Evolutionary conservation across 2,888 invertebrate species (phyloP).

Genomic region (Strigamia maritima): DNA sequence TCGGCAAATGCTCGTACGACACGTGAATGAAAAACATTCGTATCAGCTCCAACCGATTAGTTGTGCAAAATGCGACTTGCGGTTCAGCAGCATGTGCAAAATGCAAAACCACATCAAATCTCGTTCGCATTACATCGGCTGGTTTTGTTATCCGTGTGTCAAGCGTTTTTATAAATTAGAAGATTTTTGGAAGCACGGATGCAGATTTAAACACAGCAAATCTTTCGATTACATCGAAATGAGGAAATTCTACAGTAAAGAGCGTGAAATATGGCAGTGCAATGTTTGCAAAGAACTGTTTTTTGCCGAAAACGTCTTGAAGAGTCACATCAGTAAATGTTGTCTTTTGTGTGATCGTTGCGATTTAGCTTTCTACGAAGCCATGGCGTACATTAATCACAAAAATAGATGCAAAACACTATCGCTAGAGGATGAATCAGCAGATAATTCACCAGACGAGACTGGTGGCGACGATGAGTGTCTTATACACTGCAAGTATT

Average conservation of each 20-base stretch:
- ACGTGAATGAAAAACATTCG: neutral
- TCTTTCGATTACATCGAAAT: neutral
- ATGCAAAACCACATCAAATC: slow-evolving; percentile 8
- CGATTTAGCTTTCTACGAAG: slow-evolving; percentile 1
- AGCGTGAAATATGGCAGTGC: neutral
- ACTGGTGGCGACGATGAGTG: neutral
- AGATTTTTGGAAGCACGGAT: slow-evolving; percentile 10
- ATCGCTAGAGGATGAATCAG: neutral
- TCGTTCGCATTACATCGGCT: slow-evolving; percentile 11
- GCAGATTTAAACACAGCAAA: neutral
- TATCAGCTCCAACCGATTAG: neutral
- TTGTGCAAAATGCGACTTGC: neutral
- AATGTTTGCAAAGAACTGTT: neutral
- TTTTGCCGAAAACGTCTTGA: neutral
- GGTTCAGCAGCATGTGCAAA: neutral
- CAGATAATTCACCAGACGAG: neutral
- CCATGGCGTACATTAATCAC: slow-evolving; percentile 3
- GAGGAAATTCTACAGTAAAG: neutral
- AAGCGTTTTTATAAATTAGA: neutral
- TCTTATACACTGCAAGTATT: slow-evolving; percentile 8
- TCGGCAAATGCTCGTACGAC: neutral
- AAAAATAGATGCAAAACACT: neutral
- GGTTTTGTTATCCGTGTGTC: neutral
- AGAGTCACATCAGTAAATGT: neutral
- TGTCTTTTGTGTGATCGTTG: neutral